Evolutionary conservation across 1,140 invertebrate species (phyloP).

Genomic region (Zaprionus lachaisei): DNA sequence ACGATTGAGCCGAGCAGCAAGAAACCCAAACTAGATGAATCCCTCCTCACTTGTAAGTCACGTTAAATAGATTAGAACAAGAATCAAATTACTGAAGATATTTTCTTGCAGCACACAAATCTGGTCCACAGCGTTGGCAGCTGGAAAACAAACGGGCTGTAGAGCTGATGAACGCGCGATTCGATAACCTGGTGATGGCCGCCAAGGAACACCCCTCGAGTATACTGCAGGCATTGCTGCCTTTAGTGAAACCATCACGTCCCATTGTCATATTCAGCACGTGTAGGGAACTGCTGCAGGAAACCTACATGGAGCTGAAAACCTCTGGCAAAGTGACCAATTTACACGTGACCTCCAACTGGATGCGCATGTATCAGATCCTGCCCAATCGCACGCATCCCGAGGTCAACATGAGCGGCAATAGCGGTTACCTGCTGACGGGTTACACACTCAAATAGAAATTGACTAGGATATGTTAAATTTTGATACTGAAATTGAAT

Average conservation of each 20-base stretch:
- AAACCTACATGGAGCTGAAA: constrained; percentile 92
- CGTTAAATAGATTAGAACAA: background rate
- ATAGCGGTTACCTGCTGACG: constrained; percentile 90
- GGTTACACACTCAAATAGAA: constrained; percentile 86
- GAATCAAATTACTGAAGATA: background rate
- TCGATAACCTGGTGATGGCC: constrained; percentile 92
- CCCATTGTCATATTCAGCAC: constrained; percentile 93
- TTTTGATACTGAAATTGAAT: constrained; percentile 8
- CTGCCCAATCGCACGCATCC: constrained; percentile 93
- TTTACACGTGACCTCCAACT: constrained; percentile 92
- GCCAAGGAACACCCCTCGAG: constrained; percentile 93
- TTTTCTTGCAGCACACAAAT: constrained; percentile 11
- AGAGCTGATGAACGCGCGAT: constrained; percentile 86
- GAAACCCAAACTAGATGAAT: constrained; percentile 81
- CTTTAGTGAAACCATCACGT: constrained; percentile 90
- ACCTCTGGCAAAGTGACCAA: constrained; percentile 88
- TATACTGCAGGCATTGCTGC: constrained; percentile 90
- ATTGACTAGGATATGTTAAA: background rate
- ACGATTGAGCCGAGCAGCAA: constrained; percentile 56
- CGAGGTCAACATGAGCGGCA: constrained; percentile 90
- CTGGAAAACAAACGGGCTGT: constrained; percentile 87
- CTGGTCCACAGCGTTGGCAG: constrained; percentile 51
- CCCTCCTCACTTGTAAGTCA: constrained; percentile 10
- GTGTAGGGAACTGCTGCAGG: constrained; percentile 92
- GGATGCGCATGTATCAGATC: constrained; percentile 95